Evolutionary conservation across 2,797 vertebrate species (phyloP), one percentile per base, ranked within the genome.

Genomic region (Semaprochilodus insignis): DNA sequence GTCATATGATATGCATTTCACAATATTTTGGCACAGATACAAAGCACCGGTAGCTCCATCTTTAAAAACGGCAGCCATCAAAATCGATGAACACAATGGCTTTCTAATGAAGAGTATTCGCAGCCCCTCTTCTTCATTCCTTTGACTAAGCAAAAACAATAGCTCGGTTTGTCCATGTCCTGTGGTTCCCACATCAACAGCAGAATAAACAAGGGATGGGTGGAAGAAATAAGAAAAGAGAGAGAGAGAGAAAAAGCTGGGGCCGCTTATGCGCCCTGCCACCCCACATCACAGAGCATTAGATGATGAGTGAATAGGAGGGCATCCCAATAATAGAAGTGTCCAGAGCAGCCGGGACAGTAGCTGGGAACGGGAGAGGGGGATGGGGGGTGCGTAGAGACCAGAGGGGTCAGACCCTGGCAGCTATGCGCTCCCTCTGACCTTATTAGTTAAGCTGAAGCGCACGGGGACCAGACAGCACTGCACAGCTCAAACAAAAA

Each of bases 241-340:
- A 57, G n/a, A 52, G 27, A 76, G 71, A 8, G 27, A 77, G 55
- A 76, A 52, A 62, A 36, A 72, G 40, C 67, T 54, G n/a, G n/a
- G 31, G 63, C 6, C 31, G 8, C 63, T 66, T 66, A 19, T 8
- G 27, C 63, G 34, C 84, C 87, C 89, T 55, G 90, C 90, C 94
- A 92, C 79, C 88, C 88, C 87, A 70, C 87, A 93, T 94, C 90
- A 91, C 16, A 6, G 40, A 85, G 70, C 51, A 25, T 81, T 80
- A 83, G 73, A 85, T 93, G 93, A 95, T 84, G 91, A 84, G 88
- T 91, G 89, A 94, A 94, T 81, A 75, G 87, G 84, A 89, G 85
- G 80, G 62, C 78, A 78, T 88, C 86, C 89, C 89, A 88, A 90
- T 90, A 92, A 92, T 82, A 91, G 90, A 87, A 90, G 52, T 21